These are phyloP conservation scores for Scolopax bukidnonensis DNA, from an alignment of 2,797 vertebrate species.

Conservation along the genomic window DNA sequence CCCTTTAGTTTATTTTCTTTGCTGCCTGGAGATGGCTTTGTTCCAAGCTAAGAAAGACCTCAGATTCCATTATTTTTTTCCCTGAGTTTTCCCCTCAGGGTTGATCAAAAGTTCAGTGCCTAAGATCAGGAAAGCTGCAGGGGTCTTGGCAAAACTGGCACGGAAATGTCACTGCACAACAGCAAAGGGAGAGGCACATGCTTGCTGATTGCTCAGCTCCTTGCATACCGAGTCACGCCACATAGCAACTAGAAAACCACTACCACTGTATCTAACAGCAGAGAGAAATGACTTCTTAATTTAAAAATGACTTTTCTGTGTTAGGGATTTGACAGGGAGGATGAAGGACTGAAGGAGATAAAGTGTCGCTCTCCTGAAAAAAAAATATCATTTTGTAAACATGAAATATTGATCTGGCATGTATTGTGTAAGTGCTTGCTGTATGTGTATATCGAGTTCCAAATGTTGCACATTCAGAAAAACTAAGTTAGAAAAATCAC, in stretches of 20 bases:
- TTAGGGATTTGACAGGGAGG: slow-evolving; percentile 41
- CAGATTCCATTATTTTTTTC: neutral
- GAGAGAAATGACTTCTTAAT: slow-evolving; percentile 62
- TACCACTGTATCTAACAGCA: slow-evolving; percentile 5
- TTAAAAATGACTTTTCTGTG: slow-evolving; percentile 49
- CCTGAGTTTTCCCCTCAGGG: neutral
- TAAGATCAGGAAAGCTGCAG: neutral
- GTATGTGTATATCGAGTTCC: slow-evolving; percentile 12
- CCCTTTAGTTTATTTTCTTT: neutral
- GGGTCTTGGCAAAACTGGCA: neutral
- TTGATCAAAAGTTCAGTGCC: slow-evolving; percentile 6
- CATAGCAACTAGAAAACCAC: slow-evolving; percentile 13
- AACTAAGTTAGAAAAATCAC: slow-evolving; percentile 52
- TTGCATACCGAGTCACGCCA: neutral
- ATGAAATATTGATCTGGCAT: slow-evolving; percentile 65
- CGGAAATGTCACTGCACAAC: neutral
- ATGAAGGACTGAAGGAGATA: slow-evolving; percentile 45
- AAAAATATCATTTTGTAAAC: slow-evolving; percentile 45
- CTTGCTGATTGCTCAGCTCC: neutral
- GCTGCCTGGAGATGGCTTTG: neutral
- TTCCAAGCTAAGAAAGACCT: neutral
- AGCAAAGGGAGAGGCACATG: neutral
- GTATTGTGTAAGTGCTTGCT: neutral
- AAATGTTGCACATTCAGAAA: slow-evolving; percentile 35
- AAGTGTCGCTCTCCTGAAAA: slow-evolving; percentile 5